Evolutionary conservation across 2,888 invertebrate species (phyloP).

Genomic region (Catocala fraxini): DNA sequence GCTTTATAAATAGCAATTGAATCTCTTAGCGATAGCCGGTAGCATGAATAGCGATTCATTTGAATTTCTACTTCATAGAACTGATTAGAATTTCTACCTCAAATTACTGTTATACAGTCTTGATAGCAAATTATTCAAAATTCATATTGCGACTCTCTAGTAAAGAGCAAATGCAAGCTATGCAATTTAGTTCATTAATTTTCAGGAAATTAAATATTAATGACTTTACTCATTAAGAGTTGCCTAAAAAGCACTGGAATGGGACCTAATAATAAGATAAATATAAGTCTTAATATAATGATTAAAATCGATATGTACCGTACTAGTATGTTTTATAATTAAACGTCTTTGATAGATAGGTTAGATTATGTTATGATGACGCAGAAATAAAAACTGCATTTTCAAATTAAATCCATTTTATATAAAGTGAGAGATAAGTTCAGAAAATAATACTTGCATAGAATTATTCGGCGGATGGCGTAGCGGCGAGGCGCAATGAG

Average conservation of each 20-base stretch:
- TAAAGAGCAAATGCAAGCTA: slow-evolving; percentile 1
- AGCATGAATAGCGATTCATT: not conserved
- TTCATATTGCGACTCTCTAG: not conserved
- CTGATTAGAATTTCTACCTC: not conserved
- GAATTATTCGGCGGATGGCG: slow-evolving; percentile 32
- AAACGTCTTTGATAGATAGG: too few relatives aligned
- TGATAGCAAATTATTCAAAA: not conserved
- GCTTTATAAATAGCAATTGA: not conserved
- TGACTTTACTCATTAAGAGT: too few relatives aligned
- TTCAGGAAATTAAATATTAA: not conserved
- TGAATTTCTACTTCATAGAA: not conserved
- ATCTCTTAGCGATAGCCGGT: not conserved
- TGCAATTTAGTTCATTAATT: not conserved
- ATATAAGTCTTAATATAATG: too few relatives aligned
- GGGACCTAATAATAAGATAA: too few relatives aligned
- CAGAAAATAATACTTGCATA: slow-evolving; percentile 33
- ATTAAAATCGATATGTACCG: too few relatives aligned
- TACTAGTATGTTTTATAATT: too few relatives aligned
- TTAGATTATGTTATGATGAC: too few relatives aligned
- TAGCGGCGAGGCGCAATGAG: slow-evolving; percentile 16
- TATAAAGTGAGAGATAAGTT: not conserved
- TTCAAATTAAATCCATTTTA: not conserved
- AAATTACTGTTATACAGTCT: not conserved
- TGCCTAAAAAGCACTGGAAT: too few relatives aligned
- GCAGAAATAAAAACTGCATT: not conserved